Evolutionary conservation across 2,888 invertebrate species (phyloP), one percentile per base, ranked within the genome.

Genomic region (Heterodera filipjevi): DNA sequence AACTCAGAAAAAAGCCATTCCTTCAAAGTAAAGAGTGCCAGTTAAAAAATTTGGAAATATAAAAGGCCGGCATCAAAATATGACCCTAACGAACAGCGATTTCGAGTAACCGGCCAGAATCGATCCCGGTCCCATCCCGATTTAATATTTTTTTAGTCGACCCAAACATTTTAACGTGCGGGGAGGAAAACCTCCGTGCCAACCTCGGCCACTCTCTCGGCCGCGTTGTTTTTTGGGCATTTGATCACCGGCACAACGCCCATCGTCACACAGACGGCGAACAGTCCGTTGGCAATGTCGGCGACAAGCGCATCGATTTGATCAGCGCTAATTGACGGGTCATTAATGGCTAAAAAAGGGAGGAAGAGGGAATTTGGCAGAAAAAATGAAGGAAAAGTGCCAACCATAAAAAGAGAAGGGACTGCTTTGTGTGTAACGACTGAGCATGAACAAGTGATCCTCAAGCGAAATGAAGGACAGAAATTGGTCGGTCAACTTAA

Each of bases 381-480:
- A 66, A 74, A 33, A 72, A 32, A 53, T 53, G 10, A n/a, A 16
- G 30, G 33, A 16, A 66, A 46, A 70, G 46, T 10, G 90, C 90
- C 91, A 91, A 94, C 94, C 93, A 91, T 96, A 97, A 90, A 96
- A 99, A 1, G 96, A 96, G 80, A 97, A 92, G 66, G 93, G 90
- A 87, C 96, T 95, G 86, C 94, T 94, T 89, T 95, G 94, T 90
- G 96, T 95, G 90, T 97, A 95, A 89, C 95, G 93, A 87, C 85
- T 80, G n/a, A 89, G 82, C 22, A 87, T 87, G 90, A 98, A 99
- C 90, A 99, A 92, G 90, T 99, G 97, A 90, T 99, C 96, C 91
- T 99, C 99, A 83, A 99, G 91, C 71, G 95, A 94, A 86, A 99
- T 96, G 88, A 99, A 99, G 91, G 98, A 98, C 77, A 98, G 92